A percentile compares a stretch with the other conserved stretches of the same genome.
phyloP scores from a whole-genome alignment of 1,140 invertebrate species.

The Atta texana region DNA sequence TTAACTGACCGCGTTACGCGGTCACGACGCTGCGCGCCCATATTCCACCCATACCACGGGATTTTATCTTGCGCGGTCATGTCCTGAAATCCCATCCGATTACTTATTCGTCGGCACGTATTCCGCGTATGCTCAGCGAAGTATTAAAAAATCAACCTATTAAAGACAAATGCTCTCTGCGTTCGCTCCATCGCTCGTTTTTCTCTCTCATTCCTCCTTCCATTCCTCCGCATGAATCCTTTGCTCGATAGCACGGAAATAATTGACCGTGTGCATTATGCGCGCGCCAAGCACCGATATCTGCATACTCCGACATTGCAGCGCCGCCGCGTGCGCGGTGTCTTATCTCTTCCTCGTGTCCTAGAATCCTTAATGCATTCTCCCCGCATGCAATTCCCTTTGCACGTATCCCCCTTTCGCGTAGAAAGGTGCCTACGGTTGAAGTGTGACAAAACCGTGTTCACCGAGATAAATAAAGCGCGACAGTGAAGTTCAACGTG shows the following conservation, averaged over 20 bases:
- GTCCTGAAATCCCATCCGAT: slow-evolving; percentile 51
- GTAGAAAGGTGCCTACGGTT: slow-evolving; percentile 1
- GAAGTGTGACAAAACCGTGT: slow-evolving; percentile 16
- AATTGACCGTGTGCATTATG: slow-evolving; percentile 61
- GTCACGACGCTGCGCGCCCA: background rate
- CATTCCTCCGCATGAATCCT: slow-evolving; percentile 21
- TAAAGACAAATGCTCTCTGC: slow-evolving; percentile 7
- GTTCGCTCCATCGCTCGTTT: background rate
- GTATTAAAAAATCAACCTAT: slow-evolving; percentile 42
- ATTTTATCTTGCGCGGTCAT: slow-evolving; percentile 42
- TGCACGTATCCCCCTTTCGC: slow-evolving; percentile 24
- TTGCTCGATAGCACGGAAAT: slow-evolving; percentile 57
- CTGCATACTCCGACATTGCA: slow-evolving; percentile 13
- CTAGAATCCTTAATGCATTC: slow-evolving; percentile 64
- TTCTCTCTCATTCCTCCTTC: background rate
- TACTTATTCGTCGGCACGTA: slow-evolving; percentile 48
- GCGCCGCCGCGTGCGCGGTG: background rate
- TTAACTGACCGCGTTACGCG: slow-evolving; percentile 56
- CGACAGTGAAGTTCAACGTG: slow-evolving; percentile 1
- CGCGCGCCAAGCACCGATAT: slow-evolving; percentile 35
- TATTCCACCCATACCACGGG: background rate
- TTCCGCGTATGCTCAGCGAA: slow-evolving; percentile 8
- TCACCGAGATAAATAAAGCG: slow-evolving; percentile 48
- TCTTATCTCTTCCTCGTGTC: slow-evolving; percentile 62
- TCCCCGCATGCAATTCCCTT: slow-evolving; percentile 34